phyloP scores from a whole-genome alignment of 2,797 vertebrate genomes.

The Buphagus erythrorhynchus region DNA sequence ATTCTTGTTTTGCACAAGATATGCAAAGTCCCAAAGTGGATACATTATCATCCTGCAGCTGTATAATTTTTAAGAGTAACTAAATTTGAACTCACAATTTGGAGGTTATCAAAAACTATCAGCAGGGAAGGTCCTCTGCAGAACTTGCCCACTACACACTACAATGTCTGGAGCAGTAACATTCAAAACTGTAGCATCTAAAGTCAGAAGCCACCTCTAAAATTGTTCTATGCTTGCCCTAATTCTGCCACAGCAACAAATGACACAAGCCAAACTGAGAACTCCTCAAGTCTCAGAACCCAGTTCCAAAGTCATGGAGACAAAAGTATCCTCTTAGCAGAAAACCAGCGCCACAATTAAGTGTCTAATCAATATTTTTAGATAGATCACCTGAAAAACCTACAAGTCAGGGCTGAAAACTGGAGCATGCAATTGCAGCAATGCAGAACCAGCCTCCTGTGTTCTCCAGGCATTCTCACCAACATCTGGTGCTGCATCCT shows the following conservation, averaged over 20 bases:
- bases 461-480: neutral
- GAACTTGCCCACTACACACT: neutral
- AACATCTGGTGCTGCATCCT: neutral
- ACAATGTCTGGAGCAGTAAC: neutral
- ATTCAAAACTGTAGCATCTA: neutral
- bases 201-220: neutral
- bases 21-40: neutral
- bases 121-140: neutral
- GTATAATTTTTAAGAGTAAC: neutral
- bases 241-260: neutral
- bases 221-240: neutral
- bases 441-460: neutral
- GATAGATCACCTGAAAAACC: neutral
- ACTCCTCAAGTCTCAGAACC: neutral
- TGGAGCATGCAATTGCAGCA: neutral
- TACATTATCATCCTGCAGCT: neutral
- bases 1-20: neutral
- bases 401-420: neutral
- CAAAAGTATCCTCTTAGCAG: neutral
- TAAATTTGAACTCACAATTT: neutral
- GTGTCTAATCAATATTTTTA: neutral
- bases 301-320: neutral
- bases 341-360: neutral
- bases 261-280: neutral
- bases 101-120: neutral